Conservation (phyloP, 2,888 invertebrate species). For the Bembecia ichneumoniformis region DNA sequence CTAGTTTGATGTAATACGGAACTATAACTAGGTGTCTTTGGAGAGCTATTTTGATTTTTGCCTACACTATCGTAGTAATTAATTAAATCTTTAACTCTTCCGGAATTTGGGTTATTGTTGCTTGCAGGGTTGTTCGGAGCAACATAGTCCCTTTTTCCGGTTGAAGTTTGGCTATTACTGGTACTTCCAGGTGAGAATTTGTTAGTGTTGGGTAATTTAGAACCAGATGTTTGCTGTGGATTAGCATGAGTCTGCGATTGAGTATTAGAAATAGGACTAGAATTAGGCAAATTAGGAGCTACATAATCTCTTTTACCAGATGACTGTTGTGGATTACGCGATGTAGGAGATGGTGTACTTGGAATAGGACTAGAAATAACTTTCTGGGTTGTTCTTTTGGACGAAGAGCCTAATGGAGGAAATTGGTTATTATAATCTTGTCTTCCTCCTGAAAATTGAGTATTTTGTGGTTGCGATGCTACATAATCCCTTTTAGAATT, state of each 20-base stretch:
- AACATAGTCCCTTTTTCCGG: constrained; percentile 36
- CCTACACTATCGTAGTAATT: constrained; percentile 44
- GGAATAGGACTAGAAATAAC: constrained; percentile 9
- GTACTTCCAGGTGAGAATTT: not conserved
- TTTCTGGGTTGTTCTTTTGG: not conserved
- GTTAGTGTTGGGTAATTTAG: constrained; percentile 22
- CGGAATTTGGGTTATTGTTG: constrained; percentile 15
- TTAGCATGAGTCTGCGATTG: constrained; percentile 8
- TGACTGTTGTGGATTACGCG: constrained; percentile 9
- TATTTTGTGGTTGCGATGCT: constrained; percentile 2
- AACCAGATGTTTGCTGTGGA: constrained; percentile 18
- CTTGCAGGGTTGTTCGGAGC: constrained; percentile 20
- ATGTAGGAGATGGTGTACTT: constrained; percentile 9
- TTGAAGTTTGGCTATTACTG: constrained; percentile 3
- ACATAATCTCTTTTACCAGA: constrained; percentile 44
- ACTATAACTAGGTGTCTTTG: constrained; percentile 50
- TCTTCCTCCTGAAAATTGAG: not conserved
- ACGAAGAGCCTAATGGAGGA: not conserved
- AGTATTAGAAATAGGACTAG: constrained; percentile 9
- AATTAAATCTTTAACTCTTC: constrained; percentile 54
- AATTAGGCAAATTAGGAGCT: constrained; percentile 31
- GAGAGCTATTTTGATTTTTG: constrained; percentile 23
- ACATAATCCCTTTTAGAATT: constrained; percentile 27
- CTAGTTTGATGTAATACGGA: constrained; percentile 35
- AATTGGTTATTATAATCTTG: constrained; percentile 9